These are phyloP conservation scores for Eptesicus fuscus DNA, from an alignment of 2,113 vertebrate species.

Conservation along the genomic window DNA sequence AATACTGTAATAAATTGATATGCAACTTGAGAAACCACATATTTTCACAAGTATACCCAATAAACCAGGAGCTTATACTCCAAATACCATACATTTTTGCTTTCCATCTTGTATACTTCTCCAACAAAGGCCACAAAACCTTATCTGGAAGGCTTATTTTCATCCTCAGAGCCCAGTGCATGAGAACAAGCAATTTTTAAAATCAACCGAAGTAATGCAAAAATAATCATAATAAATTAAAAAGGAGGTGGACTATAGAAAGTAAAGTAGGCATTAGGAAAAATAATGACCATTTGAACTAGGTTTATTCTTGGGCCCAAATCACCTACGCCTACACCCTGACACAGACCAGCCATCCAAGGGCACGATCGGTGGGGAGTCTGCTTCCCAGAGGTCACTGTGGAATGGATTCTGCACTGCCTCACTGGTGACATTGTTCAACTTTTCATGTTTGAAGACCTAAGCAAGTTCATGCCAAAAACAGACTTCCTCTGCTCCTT, in stretches of 20 bases:
- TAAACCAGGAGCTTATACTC: not conserved
- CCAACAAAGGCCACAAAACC: not conserved
- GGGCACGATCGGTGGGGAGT: not conserved
- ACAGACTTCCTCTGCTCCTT: not conserved
- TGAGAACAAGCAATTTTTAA: slow-evolving; percentile 26
- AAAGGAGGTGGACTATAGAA: not conserved
- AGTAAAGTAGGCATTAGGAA: not conserved
- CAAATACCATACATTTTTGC: not conserved
- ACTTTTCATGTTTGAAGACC: slow-evolving; percentile 13
- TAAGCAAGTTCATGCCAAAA: not conserved
- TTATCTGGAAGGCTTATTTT: not conserved
- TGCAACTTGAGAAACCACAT: not conserved
- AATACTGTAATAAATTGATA: not conserved
- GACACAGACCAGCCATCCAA: not conserved
- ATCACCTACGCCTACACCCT: not conserved
- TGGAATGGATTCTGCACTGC: not conserved
- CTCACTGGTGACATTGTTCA: slow-evolving; percentile 34
- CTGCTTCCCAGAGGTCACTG: slow-evolving; percentile 15
- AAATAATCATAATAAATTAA: not conserved
- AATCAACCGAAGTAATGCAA: not conserved
- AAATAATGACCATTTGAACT: not conserved
- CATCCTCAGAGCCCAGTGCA: not conserved
- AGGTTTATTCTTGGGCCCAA: not conserved
- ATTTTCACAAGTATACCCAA: not conserved
- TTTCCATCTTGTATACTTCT: not conserved